Conservation (phyloP, 2,888 invertebrate genomes). For the Trichogramma evanescens region DNA sequence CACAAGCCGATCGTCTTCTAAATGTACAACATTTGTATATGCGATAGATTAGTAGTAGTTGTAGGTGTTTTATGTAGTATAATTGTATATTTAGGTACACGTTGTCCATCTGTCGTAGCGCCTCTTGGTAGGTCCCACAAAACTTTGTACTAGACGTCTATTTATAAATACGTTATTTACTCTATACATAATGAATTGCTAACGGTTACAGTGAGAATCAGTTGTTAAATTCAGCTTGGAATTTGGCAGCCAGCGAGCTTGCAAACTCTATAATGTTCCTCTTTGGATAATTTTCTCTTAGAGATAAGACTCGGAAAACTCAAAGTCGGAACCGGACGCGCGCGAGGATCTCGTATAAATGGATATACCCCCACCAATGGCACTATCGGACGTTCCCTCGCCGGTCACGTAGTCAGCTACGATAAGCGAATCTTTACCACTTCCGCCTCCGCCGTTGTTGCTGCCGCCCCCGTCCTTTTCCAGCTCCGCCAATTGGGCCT, state of each 20-base stretch:
- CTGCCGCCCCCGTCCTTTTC: conserved; percentile 51
- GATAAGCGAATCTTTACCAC: conserved; percentile 63
- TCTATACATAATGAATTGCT: not conserved
- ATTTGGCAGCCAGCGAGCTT: too few relatives aligned
- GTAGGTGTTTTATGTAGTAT: too few relatives aligned
- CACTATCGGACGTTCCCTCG: conserved; percentile 74
- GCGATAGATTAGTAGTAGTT: not conserved
- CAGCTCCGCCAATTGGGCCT: conserved; percentile 73
- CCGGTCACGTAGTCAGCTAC: conserved; percentile 69
- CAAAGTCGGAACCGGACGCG: conserved; percentile 79
- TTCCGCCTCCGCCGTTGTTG: conserved; percentile 31
- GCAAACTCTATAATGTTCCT: not conserved
- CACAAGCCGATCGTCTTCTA: too few relatives aligned
- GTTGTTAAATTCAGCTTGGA: too few relatives aligned
- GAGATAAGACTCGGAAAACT: conserved; percentile 83
- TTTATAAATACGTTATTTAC: conserved; percentile 4
- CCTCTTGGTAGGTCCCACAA: conserved; percentile 11
- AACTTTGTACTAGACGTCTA: conserved; percentile 25
- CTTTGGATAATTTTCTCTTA: conserved; percentile 42
- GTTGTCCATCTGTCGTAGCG: too few relatives aligned
- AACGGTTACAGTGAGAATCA: too few relatives aligned
- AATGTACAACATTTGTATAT: too few relatives aligned
- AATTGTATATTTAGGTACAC: not conserved
- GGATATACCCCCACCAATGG: conserved; percentile 62
- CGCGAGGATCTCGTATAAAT: conserved; percentile 74